phyloP scores from a whole-genome alignment of 1,140 invertebrate species.

The Dysdera silvatica region DNA sequence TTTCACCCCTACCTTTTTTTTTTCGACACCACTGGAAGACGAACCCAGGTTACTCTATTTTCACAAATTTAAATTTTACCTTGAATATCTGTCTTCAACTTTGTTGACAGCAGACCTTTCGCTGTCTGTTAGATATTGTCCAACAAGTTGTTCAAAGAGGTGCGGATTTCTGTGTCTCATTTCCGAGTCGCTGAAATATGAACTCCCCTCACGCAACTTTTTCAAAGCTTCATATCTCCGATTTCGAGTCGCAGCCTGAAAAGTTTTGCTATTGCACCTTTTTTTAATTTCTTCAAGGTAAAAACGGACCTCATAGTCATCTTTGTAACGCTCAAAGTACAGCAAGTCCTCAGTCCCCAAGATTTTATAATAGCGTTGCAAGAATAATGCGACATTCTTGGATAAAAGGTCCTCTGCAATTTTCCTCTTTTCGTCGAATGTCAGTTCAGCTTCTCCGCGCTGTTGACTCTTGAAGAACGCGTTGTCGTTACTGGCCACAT shows the following conservation, averaged over 20 bases:
- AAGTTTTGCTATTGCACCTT: conserved; percentile 32
- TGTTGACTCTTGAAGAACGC: conserved; percentile 67
- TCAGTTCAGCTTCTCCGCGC: conserved; percentile 62
- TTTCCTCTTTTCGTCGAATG: conserved; percentile 56
- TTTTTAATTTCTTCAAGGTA: conserved; percentile 51
- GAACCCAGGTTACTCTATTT: not conserved
- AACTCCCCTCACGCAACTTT: conserved; percentile 57
- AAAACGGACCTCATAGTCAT: conserved; percentile 54
- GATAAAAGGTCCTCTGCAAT: conserved; percentile 59
- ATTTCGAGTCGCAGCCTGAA: conserved; percentile 58
- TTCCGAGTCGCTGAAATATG: conserved; percentile 81
- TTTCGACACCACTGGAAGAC: no score
- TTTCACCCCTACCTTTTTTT: no score
- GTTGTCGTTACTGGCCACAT: conserved; percentile 36
- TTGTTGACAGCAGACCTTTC: conserved; percentile 50
- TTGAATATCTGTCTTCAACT: conserved; percentile 40
- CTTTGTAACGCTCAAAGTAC: conserved; percentile 52
- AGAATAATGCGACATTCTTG: conserved; percentile 58
- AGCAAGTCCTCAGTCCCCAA: conserved; percentile 57
- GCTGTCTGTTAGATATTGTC: conserved; percentile 67
- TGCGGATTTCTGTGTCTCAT: conserved; percentile 87
- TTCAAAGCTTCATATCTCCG: conserved; percentile 72
- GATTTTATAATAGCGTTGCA: conserved; percentile 65
- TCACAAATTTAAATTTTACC: conserved; percentile 19
- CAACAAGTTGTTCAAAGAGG: conserved; percentile 78